Conservation (phyloP, 1,140 invertebrate genomes). For the Macrotrachela quadricornifera region DNA sequence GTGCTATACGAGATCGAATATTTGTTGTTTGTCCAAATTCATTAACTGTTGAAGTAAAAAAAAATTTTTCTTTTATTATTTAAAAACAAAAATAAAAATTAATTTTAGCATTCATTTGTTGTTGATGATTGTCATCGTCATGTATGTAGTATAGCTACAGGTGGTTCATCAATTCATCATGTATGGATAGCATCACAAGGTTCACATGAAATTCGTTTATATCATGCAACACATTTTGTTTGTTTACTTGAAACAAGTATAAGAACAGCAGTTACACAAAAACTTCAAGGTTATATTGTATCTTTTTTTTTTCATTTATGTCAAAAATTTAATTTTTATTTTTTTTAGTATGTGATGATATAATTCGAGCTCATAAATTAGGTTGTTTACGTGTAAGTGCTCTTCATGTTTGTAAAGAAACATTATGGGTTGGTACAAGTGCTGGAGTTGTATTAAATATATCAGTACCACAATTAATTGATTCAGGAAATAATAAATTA, state of each 20-base stretch:
- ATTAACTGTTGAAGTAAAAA: slow-evolving; percentile 41
- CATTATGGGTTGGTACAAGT: slow-evolving; percentile 86
- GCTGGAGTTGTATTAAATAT: slow-evolving; percentile 81
- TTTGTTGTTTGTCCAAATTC: slow-evolving; percentile 56
- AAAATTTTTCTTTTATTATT: background rate
- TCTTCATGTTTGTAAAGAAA: slow-evolving; percentile 62
- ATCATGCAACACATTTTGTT: slow-evolving; percentile 54
- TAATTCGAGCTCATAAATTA: slow-evolving; percentile 83
- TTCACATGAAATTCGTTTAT: slow-evolving; percentile 34
- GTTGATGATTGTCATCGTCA: background rate
- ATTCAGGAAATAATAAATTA: slow-evolving; percentile 4
- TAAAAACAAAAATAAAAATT: background rate
- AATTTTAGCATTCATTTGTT: background rate
- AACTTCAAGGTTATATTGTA: slow-evolving; percentile 58
- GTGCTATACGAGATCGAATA: slow-evolving; percentile 57
- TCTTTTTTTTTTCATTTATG: too few relatives aligned
- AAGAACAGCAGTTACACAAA: slow-evolving; percentile 69
- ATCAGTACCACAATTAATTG: slow-evolving; percentile 41
- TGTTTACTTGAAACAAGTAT: slow-evolving; percentile 66
- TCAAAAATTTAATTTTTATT: too few relatives aligned
- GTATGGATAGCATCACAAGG: slow-evolving; percentile 66
- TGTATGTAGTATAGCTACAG: background rate
- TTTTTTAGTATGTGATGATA: slow-evolving; percentile 53
- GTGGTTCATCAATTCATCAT: slow-evolving; percentile 43
- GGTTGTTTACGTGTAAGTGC: slow-evolving; percentile 79